Base-by-base conservation (phyloP, 2,888 invertebrate species). In the Piscicola geometra region DNA sequence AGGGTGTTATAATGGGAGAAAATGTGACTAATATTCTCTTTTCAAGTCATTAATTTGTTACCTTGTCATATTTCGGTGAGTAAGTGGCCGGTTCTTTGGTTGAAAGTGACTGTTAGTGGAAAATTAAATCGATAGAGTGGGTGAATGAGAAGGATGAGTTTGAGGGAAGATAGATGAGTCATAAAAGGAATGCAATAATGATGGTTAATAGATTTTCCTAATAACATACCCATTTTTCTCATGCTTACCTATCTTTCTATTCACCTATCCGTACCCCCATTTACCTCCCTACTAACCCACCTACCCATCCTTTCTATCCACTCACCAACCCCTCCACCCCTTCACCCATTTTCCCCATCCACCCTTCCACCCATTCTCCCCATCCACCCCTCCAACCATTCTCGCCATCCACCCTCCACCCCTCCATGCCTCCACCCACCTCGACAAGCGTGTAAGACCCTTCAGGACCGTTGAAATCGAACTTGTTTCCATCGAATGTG, bases 401-500 rank as follows among this genome's bases (percentile, higher is more conserved):
- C 30, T 64, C 21, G 18, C 15, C 52, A 52, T 30, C 25, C 21
- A 64, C 3, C 9, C 15, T 41, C 41, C 41, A 41, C 41, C 41
- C 41, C 41, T 15, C 5, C 5, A 41, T 5, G 9, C n/a, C n/a
- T n/a, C n/a, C n/a, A n/a, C n/a, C n/a, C 35, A 79, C 79, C 77
- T 79, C 77, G 12, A 78, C 75, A 12, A 79, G 76, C 0, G 71
- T 79, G 41, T 79, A 79, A 30, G 70, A 60, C 33, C 79, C 77
- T 15, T 68, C 64, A 21, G 75, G 76, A 1, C 80, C 80, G 15
- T 79, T 77, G 69, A 82, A 81, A 25, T 81, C 81, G 76, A 80
- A 82, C 36, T 77, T 75, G 1, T 80, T 76, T 12, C 83, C 82
- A 76, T 83, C 83, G 75, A 83, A 84, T 0, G 83, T 83, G 25